Percentiles rank a stretch among this genome's conserved stretches.
phyloP scores from a whole-genome alignment of 2,113 vertebrate species.

The Pteruthius melanotis region DNA sequence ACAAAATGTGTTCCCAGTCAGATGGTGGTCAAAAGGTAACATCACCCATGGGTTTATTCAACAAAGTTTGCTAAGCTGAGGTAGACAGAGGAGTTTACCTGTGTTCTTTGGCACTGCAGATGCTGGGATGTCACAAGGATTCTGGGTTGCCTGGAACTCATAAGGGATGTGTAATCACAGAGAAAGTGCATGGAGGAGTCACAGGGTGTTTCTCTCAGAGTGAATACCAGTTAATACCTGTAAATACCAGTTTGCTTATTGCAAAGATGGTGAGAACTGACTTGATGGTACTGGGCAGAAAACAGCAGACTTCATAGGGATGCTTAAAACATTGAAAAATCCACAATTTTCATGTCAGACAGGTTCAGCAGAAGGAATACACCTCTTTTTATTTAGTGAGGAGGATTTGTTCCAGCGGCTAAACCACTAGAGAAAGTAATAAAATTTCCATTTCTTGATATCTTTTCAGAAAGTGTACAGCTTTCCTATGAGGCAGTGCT shows the following conservation, averaged over 20 bases:
- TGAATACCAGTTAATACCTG: not conserved
- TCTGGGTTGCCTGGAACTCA: not conserved
- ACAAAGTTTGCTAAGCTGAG: not conserved
- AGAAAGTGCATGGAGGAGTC: not conserved
- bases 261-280: not conserved
- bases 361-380: not conserved
- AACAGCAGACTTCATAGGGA: not conserved
- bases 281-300: not conserved
- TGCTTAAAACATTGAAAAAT: not conserved
- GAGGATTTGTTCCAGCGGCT: not conserved
- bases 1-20: not conserved
- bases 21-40: not conserved
- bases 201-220: not conserved
- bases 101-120: not conserved
- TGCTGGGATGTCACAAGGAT: not conserved
- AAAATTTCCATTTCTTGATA: not conserved
- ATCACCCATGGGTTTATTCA: not conserved
- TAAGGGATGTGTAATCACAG: not conserved
- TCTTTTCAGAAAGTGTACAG: not conserved
- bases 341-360: not conserved
- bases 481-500: not conserved
- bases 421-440: not conserved
- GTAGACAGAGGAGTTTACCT: not conserved
- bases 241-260: not conserved
- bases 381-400: not conserved